Base-by-base conservation (phyloP, 2,113 vertebrate genomes). In the Aptenodytes patagonicus region DNA sequence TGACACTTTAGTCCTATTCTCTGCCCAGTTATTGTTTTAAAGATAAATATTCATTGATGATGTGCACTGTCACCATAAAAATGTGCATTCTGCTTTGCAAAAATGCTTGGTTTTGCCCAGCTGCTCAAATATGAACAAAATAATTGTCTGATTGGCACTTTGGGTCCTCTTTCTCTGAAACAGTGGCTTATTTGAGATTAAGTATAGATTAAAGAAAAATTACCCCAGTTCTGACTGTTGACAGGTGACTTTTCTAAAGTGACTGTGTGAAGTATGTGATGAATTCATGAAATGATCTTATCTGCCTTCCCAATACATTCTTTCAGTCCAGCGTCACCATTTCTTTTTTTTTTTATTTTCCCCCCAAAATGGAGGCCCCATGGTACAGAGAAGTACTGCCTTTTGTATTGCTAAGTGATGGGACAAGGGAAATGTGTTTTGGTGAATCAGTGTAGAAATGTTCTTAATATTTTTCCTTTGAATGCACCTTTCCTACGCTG, bases 221-320 rank as follows among this genome's bases (percentile, higher is more conserved):
- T 78, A 81, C 24, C 24, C 61, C 32, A 89, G 51, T 93, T 93
- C 60, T 87, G 40, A 54, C 54, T 85, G 44, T 76, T 93, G 66
- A 85, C 79, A 70, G 58, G 71, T 13, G n/a, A 55, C 26, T 95
- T 87, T 72, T 85, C 40, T 81, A 68, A 95, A 89, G 65, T 68
- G 58, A 58, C 72, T 91, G 9, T 62, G 17, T 87, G 76, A 94
- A 92, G 38, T 73, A 42, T 7, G 21, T 55, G 31, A 58, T 57
- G 55, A 89, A 90, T 79, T 94, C 88, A 96, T 84, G n/a, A 69
- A 83, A 84, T 61, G 61, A 80, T 93, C 31, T 93, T 89, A 91
- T 94, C 81, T 87, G 38, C 46, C 34, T 89, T 85, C 31, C 38
- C 29, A 84, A 36, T 62, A 46, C 5, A 32, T 85, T 58, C 49